Base-by-base conservation (phyloP, 2,888 invertebrate genomes). In the Cheilosia vulpina region DNA sequence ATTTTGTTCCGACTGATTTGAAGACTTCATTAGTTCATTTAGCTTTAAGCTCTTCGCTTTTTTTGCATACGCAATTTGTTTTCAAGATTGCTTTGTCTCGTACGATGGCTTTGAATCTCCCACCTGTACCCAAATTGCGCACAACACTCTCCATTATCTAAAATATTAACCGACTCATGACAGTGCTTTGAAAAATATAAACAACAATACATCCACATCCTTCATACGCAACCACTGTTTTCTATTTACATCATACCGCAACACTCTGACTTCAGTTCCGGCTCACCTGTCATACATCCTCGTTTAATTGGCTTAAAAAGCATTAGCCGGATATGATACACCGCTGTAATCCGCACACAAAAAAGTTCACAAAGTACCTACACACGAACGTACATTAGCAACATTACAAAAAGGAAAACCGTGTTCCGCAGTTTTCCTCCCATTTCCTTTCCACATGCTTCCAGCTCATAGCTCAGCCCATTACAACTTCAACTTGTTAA, bases 241-340 rank as follows among this genome's bases (percentile, higher is more conserved):
- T 7, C 17, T 45, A 38, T 38, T 17, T 45, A 17, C 6, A 17
- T 45, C 2, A 17, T 2, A 19, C 17, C n/a, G 45, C 45, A 19
- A 13, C 45, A 17, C n/a, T 47, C n/a, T 7, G 17, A 2, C 45
- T 19, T 2, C 19, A 47, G 45, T 17, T 17, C n/a, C 34, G 47
- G 13, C 38, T 6, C 21, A 19, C n/a, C 53, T n/a, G 27, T 11
- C 55, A 78, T 71, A 55, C 47, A 63, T 78, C 34, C 19, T 63
- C 57, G 57, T 78, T 55, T 78, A 71, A 78, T 63, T 71, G 71
- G 27, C 62, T 17, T 53, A 45, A 62, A 77, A 21, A 69, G 3
- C 68, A 58, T 60, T 63, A 53, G 43, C 31, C 62, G 62, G 72
- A 62, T 52, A 69, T n/a, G 27, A n/a, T 31, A 50, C 38, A 45